Percentiles rank a stretch among this genome's conserved stretches.
Evolutionary conservation across 2,113 vertebrate species (phyloP).

Genomic region (Hyla sarda): DNA sequence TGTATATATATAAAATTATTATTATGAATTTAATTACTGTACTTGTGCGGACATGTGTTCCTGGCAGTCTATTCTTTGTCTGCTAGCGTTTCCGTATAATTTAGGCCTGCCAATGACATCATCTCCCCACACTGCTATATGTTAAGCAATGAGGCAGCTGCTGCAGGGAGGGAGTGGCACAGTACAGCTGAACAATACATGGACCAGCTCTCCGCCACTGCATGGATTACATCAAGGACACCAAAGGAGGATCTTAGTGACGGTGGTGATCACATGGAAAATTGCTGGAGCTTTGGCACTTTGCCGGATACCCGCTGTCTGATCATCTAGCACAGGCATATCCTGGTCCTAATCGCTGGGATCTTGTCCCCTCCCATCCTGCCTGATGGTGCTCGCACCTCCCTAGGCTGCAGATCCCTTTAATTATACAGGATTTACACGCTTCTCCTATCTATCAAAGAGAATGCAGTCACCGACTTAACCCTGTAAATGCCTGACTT

Average conservation of each 20-base stretch:
- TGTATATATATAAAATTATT: too few species aligned
- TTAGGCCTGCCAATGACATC: slow-evolving; percentile 26
- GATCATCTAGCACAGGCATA: not conserved
- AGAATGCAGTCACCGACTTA: slow-evolving; percentile 8
- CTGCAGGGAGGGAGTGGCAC: slow-evolving; percentile 24
- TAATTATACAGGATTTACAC: slow-evolving; percentile 51
- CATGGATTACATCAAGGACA: not conserved
- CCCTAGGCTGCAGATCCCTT: slow-evolving; percentile 20
- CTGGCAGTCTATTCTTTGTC: not conserved
- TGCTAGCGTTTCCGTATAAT: not conserved
- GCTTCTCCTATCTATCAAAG: not conserved
- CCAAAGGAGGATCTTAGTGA: not conserved
- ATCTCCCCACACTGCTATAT: not conserved
- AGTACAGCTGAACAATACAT: not conserved
- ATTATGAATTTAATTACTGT: too few species aligned
- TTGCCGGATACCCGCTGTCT: slow-evolving; percentile 18
- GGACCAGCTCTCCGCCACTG: not conserved
- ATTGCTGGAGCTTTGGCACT: not conserved
- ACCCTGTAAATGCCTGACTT: slow-evolving; percentile 8
- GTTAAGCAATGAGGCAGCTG: not conserved
- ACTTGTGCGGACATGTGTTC: not conserved
- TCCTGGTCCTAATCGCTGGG: slow-evolving; percentile 14
- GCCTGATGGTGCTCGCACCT: not conserved
- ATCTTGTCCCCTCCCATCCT: slow-evolving; percentile 15
- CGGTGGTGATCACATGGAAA: not conserved